These are phyloP conservation scores for Dichetophora obliterata DNA, from an alignment of 2,888 invertebrate genomes.

Conservation along the genomic window DNA sequence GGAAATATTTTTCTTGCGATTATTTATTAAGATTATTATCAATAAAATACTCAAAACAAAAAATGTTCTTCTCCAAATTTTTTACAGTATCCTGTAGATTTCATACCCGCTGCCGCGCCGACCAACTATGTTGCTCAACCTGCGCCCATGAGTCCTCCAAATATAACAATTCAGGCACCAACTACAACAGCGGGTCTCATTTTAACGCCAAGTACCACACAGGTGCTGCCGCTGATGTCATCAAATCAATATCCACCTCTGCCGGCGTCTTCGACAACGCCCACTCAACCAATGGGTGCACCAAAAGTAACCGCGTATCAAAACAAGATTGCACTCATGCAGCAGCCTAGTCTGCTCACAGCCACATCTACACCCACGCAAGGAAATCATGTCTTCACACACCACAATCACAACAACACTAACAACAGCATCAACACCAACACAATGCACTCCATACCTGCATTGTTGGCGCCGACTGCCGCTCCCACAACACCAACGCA, in stretches of 20 bases:
- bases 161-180: slow-evolving; percentile 50
- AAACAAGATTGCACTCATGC: slow-evolving; percentile 45
- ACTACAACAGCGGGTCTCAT: slow-evolving; percentile 55
- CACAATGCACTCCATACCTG: slow-evolving; percentile 23
- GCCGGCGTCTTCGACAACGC: slow-evolving; percentile 43
- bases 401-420: slow-evolving; percentile 5
- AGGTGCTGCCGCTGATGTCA: slow-evolving; percentile 57
- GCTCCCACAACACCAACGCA: slow-evolving; percentile 40
- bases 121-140: slow-evolving; percentile 53
- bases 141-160: slow-evolving; percentile 59
- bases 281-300: slow-evolving; percentile 33
- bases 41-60: no score
- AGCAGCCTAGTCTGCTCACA: slow-evolving; percentile 11
- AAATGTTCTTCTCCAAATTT: neutral
- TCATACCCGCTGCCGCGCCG: slow-evolving; percentile 53
- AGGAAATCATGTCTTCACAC: neutral
- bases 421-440: slow-evolving; percentile 8
- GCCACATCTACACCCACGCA: slow-evolving; percentile 19
- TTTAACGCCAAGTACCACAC: slow-evolving; percentile 58
- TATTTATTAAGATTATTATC: no score
- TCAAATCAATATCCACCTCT: slow-evolving; percentile 48
- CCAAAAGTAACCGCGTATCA: slow-evolving; percentile 38
- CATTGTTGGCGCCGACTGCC: slow-evolving; percentile 25
- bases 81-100: slow-evolving; percentile 65
- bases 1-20: no score